Evolutionary conservation across 2,113 vertebrate genomes (phyloP).

Genomic region (Corythornis cristatus): DNA sequence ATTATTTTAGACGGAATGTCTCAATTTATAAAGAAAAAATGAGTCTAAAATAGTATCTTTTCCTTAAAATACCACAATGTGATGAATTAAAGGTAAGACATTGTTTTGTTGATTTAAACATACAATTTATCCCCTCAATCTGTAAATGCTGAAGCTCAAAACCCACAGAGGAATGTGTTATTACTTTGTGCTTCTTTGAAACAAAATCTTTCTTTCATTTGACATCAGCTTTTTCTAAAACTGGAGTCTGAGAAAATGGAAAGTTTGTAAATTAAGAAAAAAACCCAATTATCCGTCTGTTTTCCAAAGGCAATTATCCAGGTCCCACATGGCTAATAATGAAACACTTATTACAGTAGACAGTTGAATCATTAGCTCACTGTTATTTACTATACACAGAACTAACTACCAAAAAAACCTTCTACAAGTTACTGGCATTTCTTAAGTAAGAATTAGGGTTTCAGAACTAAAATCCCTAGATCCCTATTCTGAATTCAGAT

Average conservation of each 20-base stretch:
- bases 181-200: neutral
- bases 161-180: neutral
- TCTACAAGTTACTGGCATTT: neutral
- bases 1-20: neutral
- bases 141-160: neutral
- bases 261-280: neutral
- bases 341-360: neutral
- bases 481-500: neutral
- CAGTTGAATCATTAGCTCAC: neutral
- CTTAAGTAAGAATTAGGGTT: neutral
- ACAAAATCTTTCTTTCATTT: neutral
- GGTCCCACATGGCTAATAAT: neutral
- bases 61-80: neutral
- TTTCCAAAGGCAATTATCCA: slow-evolving; percentile 14
- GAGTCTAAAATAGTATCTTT: neutral
- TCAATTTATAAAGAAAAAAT: neutral
- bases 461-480: neutral
- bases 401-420: neutral
- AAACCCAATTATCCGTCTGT: neutral
- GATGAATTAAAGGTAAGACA: neutral
- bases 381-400: neutral
- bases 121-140: neutral
- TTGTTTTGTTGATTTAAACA: neutral
- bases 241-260: neutral
- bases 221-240: neutral